phyloP scores from a whole-genome alignment of 2,113 vertebrate species.

The Etheostoma cragini region DNA sequence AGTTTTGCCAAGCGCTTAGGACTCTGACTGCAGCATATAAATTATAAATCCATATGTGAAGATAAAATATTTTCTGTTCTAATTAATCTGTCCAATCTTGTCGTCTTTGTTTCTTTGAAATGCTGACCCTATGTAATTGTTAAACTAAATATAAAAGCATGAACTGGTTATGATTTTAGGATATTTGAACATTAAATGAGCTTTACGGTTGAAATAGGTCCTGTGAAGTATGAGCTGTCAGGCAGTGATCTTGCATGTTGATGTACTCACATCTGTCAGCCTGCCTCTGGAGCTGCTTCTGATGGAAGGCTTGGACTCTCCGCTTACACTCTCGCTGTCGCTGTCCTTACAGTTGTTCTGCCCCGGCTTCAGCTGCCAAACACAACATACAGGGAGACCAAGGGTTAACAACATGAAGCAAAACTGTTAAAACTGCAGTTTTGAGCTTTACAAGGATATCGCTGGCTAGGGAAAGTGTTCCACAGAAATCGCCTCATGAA shows the following conservation, averaged over 20 bases:
- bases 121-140: not conserved
- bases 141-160: not conserved
- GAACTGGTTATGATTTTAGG: not conserved
- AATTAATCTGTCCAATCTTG: not conserved
- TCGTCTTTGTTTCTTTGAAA: not conserved
- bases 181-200: not conserved
- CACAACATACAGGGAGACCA: slow-evolving; percentile 57
- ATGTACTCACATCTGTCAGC: slow-evolving; percentile 93
- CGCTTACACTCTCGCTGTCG: slow-evolving; percentile 91
- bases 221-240: no score
- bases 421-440: slow-evolving; percentile 51
- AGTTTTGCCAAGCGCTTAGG: not conserved
- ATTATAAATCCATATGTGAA: not conserved
- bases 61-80: not conserved
- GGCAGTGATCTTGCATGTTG: not conserved
- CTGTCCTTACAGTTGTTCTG: slow-evolving; percentile 94
- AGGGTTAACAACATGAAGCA: slow-evolving; percentile 52
- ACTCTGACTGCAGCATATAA: not conserved
- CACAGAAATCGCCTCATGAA: slow-evolving; percentile 65
- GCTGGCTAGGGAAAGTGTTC: slow-evolving; percentile 27
- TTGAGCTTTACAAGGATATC: slow-evolving; percentile 26
- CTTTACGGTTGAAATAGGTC: not conserved
- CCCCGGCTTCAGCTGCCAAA: slow-evolving; percentile 90
- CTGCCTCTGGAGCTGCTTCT: slow-evolving; percentile 92
- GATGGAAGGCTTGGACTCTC: slow-evolving; percentile 90